phyloP scores from a whole-genome alignment of 2,797 vertebrate species.

The Tachyglossus aculeatus region DNA sequence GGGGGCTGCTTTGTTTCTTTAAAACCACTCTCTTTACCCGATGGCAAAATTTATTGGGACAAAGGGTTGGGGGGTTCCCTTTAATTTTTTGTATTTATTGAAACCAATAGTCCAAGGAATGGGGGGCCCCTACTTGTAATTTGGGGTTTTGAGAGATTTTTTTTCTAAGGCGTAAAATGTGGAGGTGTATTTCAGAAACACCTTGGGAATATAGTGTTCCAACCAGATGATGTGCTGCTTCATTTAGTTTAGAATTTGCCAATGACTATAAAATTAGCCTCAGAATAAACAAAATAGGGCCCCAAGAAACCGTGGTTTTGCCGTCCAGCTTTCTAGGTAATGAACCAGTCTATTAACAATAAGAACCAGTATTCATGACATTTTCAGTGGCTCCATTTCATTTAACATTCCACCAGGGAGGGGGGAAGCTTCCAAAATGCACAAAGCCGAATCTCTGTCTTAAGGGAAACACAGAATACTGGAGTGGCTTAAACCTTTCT shows the following conservation, averaged over 20 bases:
- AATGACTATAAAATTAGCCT: background rate
- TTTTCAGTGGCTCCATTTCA: background rate
- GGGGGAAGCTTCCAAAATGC: background rate
- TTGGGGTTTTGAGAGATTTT: too few relatives aligned
- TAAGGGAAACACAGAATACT: too few relatives aligned
- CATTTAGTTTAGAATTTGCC: background rate
- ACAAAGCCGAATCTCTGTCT: background rate
- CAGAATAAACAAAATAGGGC: background rate
- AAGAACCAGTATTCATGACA: constrained; percentile 15
- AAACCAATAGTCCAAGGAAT: too few relatives aligned
- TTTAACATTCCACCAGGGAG: background rate
- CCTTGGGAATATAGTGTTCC: background rate
- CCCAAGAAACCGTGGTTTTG: constrained; percentile 1
- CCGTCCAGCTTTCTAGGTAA: constrained; percentile 5
- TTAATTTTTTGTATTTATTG: too few relatives aligned
- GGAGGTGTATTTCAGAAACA: background rate
- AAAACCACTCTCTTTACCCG: constrained; percentile 17
- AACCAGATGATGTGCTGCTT: background rate
- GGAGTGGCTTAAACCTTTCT: too few relatives aligned
- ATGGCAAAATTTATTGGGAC: background rate
- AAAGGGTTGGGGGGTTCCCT: background rate
- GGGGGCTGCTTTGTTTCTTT: background rate
- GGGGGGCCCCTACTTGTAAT: too few relatives aligned
- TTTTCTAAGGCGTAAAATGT: too few relatives aligned
- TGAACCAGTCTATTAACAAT: constrained; percentile 25